phyloP scores from a whole-genome alignment of 2,797 vertebrate species.

The Periparus ater region DNA sequence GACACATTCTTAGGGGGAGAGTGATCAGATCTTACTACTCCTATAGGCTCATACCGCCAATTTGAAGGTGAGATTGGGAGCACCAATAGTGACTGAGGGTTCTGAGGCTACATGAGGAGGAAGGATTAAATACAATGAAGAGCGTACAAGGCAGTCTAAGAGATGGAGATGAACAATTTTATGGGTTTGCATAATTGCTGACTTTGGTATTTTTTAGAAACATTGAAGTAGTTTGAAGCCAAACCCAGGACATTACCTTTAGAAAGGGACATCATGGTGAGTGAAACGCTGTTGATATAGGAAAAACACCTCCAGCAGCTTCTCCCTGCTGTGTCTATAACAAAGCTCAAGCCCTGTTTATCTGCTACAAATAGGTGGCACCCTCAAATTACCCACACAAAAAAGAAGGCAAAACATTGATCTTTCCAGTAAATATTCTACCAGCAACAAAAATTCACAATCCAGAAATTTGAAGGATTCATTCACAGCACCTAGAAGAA shows the following conservation, averaged over 20 bases:
- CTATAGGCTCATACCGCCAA: accelerated
- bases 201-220: neutral
- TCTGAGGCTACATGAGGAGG: neutral
- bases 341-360: neutral
- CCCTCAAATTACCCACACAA: neutral
- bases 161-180: neutral
- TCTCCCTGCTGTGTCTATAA: neutral
- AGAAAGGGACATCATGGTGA: neutral
- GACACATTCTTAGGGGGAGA: neutral
- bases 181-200: neutral
- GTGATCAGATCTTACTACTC: neutral
- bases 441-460: slow-evolving; percentile 26
- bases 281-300: neutral
- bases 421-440: slow-evolving; percentile 24
- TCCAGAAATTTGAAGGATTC: slow-evolving; percentile 16
- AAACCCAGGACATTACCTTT: neutral
- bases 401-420: neutral
- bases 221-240: neutral
- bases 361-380: neutral
- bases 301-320: neutral
- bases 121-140: neutral
- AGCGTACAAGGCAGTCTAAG: accelerated
- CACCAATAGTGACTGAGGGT: neutral
- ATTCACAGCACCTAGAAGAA: slow-evolving; percentile 46
- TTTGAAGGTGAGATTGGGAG: neutral